Evolutionary conservation across 23 tunicate species (phyloP).

Genomic region (Trididemnum nubilum): DNA sequence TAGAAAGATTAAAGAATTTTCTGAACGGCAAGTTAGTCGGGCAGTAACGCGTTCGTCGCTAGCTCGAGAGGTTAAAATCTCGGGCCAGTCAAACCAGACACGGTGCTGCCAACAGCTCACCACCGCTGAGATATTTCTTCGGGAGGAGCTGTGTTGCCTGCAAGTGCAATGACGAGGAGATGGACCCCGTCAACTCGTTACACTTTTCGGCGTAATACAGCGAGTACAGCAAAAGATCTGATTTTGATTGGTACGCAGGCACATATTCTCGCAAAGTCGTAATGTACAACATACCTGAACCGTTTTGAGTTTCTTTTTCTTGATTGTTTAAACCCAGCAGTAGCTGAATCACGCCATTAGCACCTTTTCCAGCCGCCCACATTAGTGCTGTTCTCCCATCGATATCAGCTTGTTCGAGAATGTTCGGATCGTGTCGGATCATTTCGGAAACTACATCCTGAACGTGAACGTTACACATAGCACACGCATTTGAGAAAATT

Average conservation of each 20-base stretch:
- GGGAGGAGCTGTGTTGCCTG: background rate
- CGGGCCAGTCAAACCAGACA: too few relatives aligned
- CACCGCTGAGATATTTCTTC: background rate
- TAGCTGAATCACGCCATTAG: constrained; percentile 58
- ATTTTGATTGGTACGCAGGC: too few relatives aligned
- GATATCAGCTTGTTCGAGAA: constrained; percentile 68
- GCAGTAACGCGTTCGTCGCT: too few relatives aligned
- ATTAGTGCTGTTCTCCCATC: constrained; percentile 86
- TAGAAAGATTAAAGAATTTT: too few relatives aligned
- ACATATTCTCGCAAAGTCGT: background rate
- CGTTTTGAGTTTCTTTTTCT: background rate
- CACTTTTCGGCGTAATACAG: background rate
- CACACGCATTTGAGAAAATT: too few relatives aligned
- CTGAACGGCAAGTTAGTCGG: too few relatives aligned
- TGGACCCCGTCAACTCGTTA: background rate
- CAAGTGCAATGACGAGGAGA: background rate
- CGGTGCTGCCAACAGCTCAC: too few relatives aligned
- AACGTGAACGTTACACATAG: background rate
- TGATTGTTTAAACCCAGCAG: constrained; percentile 40
- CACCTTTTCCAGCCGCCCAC: constrained; percentile 97
- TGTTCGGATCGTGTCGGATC: constrained; percentile 60
- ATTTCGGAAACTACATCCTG: constrained; percentile 61
- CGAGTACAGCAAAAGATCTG: too few relatives aligned
- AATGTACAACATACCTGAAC: background rate
- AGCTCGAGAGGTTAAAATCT: too few relatives aligned